phyloP scores from a whole-genome alignment of 2,797 vertebrate species.

The Carcharodon carcharias region DNA sequence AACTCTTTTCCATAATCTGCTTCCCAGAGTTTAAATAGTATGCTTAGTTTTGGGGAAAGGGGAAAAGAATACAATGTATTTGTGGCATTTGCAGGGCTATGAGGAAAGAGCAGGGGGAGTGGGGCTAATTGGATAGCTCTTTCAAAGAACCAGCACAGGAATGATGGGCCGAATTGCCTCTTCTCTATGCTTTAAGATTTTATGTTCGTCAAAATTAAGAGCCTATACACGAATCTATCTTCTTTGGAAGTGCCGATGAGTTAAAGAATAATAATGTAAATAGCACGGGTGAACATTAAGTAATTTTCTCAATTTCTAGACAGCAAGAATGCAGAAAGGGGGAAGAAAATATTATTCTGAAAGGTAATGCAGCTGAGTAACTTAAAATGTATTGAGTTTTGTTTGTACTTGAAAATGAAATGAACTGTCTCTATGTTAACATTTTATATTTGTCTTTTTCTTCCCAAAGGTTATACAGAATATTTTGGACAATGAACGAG shows the following conservation, averaged over 20 bases:
- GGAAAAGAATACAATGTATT: not conserved
- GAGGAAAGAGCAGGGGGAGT: not conserved
- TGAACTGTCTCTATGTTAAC: not conserved
- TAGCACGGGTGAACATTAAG: not conserved
- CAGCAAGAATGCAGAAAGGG: not conserved
- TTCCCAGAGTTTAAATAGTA: not conserved
- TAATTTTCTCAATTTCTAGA: not conserved
- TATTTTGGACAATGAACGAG: slow-evolving; percentile 90
- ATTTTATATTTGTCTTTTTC: not conserved
- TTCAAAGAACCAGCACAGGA: not conserved
- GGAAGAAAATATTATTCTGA: not conserved
- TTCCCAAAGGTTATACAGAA: slow-evolving; percentile 81
- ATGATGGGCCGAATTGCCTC: not conserved
- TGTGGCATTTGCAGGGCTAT: not conserved
- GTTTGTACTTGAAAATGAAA: not conserved
- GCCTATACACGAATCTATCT: not conserved
- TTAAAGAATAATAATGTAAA: not conserved
- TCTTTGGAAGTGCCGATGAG: not conserved
- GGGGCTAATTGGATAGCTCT: not conserved
- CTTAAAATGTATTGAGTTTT: not conserved
- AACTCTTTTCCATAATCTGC: not conserved
- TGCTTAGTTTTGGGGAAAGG: not conserved
- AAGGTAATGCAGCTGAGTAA: not conserved
- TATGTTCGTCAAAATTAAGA: not conserved
- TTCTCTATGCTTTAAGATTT: not conserved